phyloP scores from a whole-genome alignment of 2,797 vertebrate species.

The Myoxocephalus aenaeus region DNA sequence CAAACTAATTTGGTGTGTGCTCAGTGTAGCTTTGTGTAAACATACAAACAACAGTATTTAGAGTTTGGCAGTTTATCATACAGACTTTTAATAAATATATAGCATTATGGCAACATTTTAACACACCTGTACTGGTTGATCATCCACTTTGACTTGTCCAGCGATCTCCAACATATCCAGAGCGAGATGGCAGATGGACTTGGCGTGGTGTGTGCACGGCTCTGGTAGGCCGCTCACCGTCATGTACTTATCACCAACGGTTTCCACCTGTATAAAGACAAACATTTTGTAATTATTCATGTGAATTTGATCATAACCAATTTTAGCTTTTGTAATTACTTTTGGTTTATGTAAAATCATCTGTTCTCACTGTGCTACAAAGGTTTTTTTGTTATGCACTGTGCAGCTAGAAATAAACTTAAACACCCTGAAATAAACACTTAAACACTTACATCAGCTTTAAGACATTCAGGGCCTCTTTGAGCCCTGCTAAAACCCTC shows the following conservation, averaged over 20 bases:
- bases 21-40: neutral
- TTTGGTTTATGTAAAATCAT: slow-evolving; percentile 35
- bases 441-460: slow-evolving; percentile 76
- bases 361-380: slow-evolving; percentile 30
- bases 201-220: slow-evolving; percentile 96
- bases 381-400: slow-evolving; percentile 25
- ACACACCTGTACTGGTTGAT: slow-evolving; percentile 93
- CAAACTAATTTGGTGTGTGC: neutral
- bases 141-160: slow-evolving; percentile 97
- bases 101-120: neutral
- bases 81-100: neutral
- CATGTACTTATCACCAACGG: slow-evolving; percentile 99
- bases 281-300: slow-evolving; percentile 11
- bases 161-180: slow-evolving; percentile 99
- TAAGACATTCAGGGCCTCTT: slow-evolving; percentile 70
- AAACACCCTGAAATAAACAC: slow-evolving; percentile 76
- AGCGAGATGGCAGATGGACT: slow-evolving; percentile 96
- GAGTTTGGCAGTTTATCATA: neutral
- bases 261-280: slow-evolving; percentile 91
- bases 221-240: slow-evolving; percentile 98
- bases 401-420: slow-evolving; percentile 59
- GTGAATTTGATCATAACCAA: neutral
- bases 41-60: neutral
- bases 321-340: slow-evolving; percentile 12
- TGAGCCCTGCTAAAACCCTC: slow-evolving; percentile 63